Evolutionary conservation across 2,797 vertebrate genomes (phyloP).

Genomic region (Neopelma chrysocephalum): DNA sequence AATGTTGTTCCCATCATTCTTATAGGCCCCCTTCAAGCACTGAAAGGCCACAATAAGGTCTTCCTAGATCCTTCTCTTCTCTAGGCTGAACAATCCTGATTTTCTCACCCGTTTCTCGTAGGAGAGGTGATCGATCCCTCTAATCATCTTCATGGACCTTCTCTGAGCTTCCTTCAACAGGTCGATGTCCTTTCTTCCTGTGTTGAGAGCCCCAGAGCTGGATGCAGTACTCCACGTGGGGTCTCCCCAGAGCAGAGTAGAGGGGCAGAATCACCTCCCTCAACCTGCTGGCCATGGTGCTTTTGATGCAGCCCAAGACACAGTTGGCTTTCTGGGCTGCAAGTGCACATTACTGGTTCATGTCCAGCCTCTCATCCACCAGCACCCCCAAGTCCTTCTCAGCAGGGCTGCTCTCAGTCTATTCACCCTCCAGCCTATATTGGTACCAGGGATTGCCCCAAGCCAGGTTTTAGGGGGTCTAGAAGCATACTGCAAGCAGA

Average conservation of each 20-base stretch:
- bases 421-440: neutral
- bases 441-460: neutral
- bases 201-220: neutral
- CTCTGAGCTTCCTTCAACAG: neutral
- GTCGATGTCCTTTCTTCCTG: neutral
- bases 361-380: neutral
- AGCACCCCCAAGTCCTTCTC: neutral
- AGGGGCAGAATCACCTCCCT: neutral
- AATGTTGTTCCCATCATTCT: neutral
- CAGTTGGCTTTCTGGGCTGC: neutral
- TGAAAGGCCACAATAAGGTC: neutral
- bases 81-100: neutral
- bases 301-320: neutral
- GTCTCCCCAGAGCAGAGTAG: neutral
- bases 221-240: neutral
- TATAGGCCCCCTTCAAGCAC: neutral
- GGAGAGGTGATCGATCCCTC: neutral
- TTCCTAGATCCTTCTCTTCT: neutral
- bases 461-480: neutral
- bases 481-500: neutral
- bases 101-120: neutral
- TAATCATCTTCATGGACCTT: neutral
- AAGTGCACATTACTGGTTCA: rapidly evolving
- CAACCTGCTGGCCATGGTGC: rapidly evolving
- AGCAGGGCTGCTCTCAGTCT: neutral